phyloP scores from a whole-genome alignment of 2,113 vertebrate species.

The Castor canadensis region DNA sequence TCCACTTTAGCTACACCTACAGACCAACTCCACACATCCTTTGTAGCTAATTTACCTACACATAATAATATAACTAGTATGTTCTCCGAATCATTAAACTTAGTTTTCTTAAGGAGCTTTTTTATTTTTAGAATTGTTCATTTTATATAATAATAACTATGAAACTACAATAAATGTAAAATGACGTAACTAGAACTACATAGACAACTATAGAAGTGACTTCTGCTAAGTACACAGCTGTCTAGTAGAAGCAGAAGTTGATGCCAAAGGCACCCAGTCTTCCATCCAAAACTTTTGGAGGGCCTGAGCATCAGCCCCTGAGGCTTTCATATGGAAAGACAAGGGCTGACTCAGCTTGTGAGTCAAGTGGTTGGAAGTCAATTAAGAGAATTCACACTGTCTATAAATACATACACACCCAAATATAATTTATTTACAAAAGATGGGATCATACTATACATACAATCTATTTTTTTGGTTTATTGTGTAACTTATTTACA shows the following conservation, averaged over 20 bases:
- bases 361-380: constrained; percentile 17
- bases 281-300: neutral
- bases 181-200: neutral
- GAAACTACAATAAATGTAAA: neutral
- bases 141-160: neutral
- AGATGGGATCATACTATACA: neutral
- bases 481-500: neutral
- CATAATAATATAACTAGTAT: neutral
- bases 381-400: neutral
- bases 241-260: neutral
- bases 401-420: neutral
- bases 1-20: too few relatives aligned
- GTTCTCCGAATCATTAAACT: neutral
- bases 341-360: neutral
- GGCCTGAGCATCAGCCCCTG: neutral
- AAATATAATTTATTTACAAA: constrained; percentile 2
- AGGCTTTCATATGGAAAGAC: neutral
- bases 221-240: neutral
- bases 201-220: neutral
- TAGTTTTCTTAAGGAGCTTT: neutral
- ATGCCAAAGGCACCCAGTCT: neutral
- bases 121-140: neutral
- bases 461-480: neutral
- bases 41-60: neutral
- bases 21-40: too few relatives aligned